Evolutionary conservation across 2,113 vertebrate species (phyloP).

Genomic region (Phainopepla nitens): DNA sequence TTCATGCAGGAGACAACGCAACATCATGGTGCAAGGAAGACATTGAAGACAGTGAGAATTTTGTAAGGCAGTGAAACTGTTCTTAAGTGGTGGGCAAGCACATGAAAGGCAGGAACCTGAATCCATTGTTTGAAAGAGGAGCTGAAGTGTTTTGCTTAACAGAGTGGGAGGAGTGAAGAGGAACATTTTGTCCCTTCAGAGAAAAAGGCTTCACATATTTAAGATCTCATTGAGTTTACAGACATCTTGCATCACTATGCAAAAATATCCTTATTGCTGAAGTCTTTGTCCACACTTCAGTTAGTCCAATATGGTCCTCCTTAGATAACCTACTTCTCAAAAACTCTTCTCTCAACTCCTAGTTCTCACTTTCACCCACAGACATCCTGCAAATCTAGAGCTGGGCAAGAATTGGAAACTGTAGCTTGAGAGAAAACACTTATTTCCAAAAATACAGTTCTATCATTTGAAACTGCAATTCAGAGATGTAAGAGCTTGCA

Average conservation of each 20-base stretch:
- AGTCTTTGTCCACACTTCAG: slow-evolving; percentile 20
- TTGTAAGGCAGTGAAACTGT: neutral
- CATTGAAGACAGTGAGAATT: neutral
- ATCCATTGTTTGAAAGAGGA: neutral
- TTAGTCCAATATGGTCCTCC: neutral
- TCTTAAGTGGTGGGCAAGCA: neutral
- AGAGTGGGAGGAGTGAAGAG: neutral
- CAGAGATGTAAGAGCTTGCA: neutral
- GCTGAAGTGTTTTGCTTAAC: neutral
- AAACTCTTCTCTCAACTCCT: neutral
- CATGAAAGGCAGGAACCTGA: neutral
- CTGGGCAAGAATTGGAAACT: neutral
- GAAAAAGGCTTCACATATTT: neutral
- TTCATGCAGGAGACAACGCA: neutral
- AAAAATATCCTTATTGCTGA: slow-evolving; percentile 34
- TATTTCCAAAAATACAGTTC: neutral
- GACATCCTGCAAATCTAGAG: slow-evolving; percentile 21
- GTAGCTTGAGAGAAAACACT: neutral
- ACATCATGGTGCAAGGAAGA: rapidly evolving
- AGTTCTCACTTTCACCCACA: slow-evolving; percentile 29
- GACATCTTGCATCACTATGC: neutral
- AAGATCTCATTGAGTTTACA: slow-evolving; percentile 10
- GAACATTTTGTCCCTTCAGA: neutral
- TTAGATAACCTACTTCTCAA: neutral
- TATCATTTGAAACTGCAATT: neutral